A percentile compares a stretch with the other conserved stretches of the same genome.
phyloP scores from a whole-genome alignment of 1,140 invertebrate species.

The Drosophila nasuta region DNA sequence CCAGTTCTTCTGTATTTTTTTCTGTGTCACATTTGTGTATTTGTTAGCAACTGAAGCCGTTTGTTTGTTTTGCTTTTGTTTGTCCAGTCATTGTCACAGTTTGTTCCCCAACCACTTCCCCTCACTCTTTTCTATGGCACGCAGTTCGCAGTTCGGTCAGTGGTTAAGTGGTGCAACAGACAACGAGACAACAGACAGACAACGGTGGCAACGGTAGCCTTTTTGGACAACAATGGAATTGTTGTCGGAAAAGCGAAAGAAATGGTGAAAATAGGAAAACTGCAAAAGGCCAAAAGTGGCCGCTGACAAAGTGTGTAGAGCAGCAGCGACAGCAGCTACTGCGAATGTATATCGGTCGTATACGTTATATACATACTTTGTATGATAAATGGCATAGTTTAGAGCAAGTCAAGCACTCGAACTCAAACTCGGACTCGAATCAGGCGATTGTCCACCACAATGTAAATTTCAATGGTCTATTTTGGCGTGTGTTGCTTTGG shows the following conservation, averaged over 20 bases:
- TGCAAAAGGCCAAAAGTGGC: constrained; percentile 69
- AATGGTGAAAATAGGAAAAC: constrained; percentile 72
- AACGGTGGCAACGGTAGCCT: constrained; percentile 54
- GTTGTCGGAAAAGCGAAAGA: constrained; percentile 73
- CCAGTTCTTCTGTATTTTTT: constrained; percentile 24
- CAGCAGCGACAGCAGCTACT: background rate
- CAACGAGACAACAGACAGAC: constrained; percentile 22
- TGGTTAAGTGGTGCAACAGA: constrained; percentile 43
- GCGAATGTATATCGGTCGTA: constrained; percentile 20
- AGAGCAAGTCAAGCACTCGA: constrained; percentile 56
- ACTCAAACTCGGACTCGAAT: constrained; percentile 27
- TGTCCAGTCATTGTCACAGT: constrained; percentile 65
- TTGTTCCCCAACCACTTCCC: background rate
- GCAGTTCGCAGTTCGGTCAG: constrained; percentile 31
- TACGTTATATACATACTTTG: constrained; percentile 33
- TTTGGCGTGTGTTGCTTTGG: constrained; percentile 57
- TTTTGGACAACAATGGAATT: constrained; percentile 66
- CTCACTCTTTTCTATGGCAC: constrained; percentile 16
- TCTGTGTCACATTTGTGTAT: constrained; percentile 31
- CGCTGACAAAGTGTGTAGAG: constrained; percentile 68
- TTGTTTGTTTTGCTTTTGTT: background rate
- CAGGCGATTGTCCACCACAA: constrained; percentile 71
- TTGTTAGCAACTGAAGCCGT: constrained; percentile 22
- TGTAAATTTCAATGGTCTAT: constrained; percentile 74
- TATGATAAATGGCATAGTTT: constrained; percentile 84